Conservation (phyloP, 2,113 vertebrate genomes). For the Lophius piscatorius region DNA sequence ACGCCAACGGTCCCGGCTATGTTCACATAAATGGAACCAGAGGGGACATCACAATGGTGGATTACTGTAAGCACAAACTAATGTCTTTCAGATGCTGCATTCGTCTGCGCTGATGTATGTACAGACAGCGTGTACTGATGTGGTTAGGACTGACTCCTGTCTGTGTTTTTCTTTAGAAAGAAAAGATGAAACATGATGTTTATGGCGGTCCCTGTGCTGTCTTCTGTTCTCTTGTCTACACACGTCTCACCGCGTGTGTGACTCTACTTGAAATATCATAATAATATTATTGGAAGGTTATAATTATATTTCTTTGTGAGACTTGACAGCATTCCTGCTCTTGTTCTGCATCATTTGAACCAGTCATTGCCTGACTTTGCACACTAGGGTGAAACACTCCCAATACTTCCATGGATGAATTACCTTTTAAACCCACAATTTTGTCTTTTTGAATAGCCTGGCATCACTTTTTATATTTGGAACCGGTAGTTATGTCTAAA, state of each 20-base stretch:
- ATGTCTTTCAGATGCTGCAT: conserved; percentile 63
- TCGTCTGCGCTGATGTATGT: conserved; percentile 33
- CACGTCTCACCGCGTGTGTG: conserved; percentile 4
- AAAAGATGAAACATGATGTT: conserved; percentile 35
- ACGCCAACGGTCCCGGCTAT: conserved; percentile 83
- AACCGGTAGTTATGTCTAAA: conserved; percentile 12
- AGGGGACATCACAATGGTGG: conserved; percentile 79
- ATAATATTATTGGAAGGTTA: background rate
- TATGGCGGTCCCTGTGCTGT: conserved; percentile 4
- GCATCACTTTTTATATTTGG: conserved; percentile 19
- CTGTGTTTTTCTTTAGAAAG: conserved; percentile 34
- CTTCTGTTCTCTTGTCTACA: conserved; percentile 16
- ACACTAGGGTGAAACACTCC: conserved; percentile 21
- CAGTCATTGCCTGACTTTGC: conserved; percentile 40
- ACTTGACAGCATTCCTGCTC: conserved; percentile 24
- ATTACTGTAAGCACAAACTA: conserved; percentile 79
- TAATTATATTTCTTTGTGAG: conserved; percentile 50
- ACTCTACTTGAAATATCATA: conserved; percentile 2
- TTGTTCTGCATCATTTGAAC: conserved; percentile 43
- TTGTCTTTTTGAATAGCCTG: conserved; percentile 26
- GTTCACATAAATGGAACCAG: conserved; percentile 81
- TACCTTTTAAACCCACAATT: conserved; percentile 13
- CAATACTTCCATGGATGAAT: conserved; percentile 9
- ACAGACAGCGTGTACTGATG: conserved; percentile 33
- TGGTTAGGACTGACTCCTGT: conserved; percentile 47